Conservation (phyloP, 2,797 vertebrate species). For the Galago senegalensis region DNA sequence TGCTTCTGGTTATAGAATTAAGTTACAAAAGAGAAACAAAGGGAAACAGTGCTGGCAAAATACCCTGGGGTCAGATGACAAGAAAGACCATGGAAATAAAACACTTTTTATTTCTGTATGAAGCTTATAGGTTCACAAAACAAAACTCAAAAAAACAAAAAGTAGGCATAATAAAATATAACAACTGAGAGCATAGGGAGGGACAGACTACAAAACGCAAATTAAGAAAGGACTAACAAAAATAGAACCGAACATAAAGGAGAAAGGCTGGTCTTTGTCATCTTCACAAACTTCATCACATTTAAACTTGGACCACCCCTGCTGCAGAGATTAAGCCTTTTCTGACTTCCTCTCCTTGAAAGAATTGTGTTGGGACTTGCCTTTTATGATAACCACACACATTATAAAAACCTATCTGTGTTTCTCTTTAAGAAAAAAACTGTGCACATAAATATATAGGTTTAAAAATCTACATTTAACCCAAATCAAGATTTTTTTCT, state of each 20-base stretch:
- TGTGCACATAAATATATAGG: neutral
- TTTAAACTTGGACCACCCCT: neutral
- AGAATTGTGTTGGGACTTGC: neutral
- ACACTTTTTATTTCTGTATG: slow-evolving; percentile 1
- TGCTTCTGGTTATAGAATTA: slow-evolving; percentile 7
- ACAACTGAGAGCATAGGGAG: neutral
- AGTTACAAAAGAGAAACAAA: slow-evolving; percentile 21
- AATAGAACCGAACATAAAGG: neutral
- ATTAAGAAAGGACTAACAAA: neutral
- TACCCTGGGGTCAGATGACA: neutral
- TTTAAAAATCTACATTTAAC: neutral
- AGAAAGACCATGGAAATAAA: neutral
- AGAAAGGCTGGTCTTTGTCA: neutral
- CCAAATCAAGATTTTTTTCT: neutral
- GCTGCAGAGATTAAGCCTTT: neutral
- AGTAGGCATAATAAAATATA: neutral
- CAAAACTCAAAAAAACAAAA: slow-evolving; percentile 6
- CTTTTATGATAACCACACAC: neutral
- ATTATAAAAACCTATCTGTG: neutral
- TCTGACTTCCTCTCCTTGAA: neutral
- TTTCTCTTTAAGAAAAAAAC: neutral
- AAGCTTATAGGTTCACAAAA: slow-evolving; percentile 14
- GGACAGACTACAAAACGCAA: neutral
- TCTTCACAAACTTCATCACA: neutral
- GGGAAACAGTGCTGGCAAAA: neutral